A percentile compares a stretch with the other conserved stretches of the same genome.
These are phyloP conservation scores for Tachina fera DNA, from an alignment of 2,888 invertebrate species.

Conservation along the genomic window DNA sequence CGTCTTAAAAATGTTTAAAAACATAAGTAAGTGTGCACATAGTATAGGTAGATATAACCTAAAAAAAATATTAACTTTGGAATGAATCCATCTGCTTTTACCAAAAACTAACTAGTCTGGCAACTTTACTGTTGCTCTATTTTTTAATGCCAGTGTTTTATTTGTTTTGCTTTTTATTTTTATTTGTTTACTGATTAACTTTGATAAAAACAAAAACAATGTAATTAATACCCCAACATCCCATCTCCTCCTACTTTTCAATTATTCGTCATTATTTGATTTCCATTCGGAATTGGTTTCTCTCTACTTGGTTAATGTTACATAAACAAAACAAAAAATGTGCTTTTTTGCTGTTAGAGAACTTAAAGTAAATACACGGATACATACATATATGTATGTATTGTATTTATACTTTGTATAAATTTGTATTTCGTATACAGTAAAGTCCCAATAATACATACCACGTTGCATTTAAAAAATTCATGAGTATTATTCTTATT, in stretches of 20 bases:
- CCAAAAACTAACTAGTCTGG: constrained; percentile 11
- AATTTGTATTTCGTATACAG: neutral
- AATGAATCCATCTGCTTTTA: no score
- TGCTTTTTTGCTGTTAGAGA: constrained; percentile 28
- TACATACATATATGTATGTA: neutral
- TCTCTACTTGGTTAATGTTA: constrained; percentile 31
- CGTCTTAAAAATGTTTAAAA: no score
- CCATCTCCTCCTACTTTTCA: neutral
- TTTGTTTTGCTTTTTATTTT: constrained; percentile 34
- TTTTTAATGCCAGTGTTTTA: neutral
- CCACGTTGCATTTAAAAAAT: no score
- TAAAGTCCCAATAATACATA: neutral
- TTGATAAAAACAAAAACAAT: constrained; percentile 34
- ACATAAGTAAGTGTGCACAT: no score
- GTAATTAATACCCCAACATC: neutral
- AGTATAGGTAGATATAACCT: no score
- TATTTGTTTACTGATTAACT: constrained; percentile 36
- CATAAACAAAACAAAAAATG: constrained; percentile 57
- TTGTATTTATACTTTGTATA: neutral
- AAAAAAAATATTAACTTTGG: no score
- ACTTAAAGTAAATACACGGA: neutral
- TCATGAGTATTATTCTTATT: no score
- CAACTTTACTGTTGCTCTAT: neutral
- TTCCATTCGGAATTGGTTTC: constrained; percentile 9
- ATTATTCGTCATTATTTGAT: neutral